A percentile compares a stretch with the other conserved stretches of the same genome.
phyloP scores from a whole-genome alignment of 2,888 invertebrate species.

The Papilio protenor region DNA sequence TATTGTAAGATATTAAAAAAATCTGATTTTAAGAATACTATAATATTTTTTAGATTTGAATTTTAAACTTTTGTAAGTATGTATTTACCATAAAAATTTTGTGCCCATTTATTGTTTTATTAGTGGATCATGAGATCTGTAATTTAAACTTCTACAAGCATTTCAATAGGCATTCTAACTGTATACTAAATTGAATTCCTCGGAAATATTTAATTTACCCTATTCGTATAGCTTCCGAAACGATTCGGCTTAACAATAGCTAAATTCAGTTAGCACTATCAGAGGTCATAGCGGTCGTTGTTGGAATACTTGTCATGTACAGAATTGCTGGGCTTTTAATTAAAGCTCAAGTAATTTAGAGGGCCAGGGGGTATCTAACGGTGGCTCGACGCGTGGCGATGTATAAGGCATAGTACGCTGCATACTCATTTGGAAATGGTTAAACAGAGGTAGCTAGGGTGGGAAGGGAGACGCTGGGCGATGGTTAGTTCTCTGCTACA shows the following conservation, averaged over 20 bases:
- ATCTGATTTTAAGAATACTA: no score
- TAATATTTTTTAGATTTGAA: no score
- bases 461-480: conserved; percentile 62
- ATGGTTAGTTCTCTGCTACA: conserved; percentile 82
- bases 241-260: conserved; percentile 53
- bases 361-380: conserved; percentile 61
- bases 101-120: no score
- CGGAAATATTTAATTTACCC: conserved; percentile 6
- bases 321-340: conserved; percentile 82
- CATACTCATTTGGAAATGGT: conserved; percentile 84
- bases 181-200: not conserved
- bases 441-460: conserved; percentile 67
- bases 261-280: conserved; percentile 72
- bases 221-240: not conserved
- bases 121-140: not conserved
- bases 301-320: conserved; percentile 82
- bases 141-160: not conserved
- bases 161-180: not conserved
- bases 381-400: conserved; percentile 66
- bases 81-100: no score
- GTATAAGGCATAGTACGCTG: conserved; percentile 78
- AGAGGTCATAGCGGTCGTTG: conserved; percentile 66
- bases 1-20: no score
- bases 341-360: conserved; percentile 82
- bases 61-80: no score